These are phyloP conservation scores for Amphibalanus amphitrite DNA, from an alignment of 1,140 invertebrate species.

Conservation along the genomic window DNA sequence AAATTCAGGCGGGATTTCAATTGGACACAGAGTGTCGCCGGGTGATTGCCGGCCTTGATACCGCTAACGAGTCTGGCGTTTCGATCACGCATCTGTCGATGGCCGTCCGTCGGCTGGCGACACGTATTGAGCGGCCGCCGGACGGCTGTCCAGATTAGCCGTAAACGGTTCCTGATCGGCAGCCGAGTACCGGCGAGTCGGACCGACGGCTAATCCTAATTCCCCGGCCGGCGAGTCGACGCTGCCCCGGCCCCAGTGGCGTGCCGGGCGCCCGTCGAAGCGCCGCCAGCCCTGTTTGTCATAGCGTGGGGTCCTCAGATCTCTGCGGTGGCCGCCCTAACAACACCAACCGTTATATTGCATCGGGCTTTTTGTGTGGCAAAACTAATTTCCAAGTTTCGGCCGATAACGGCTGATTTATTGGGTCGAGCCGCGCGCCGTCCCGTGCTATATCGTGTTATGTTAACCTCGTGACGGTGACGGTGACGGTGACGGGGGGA, in stretches of 20 bases:
- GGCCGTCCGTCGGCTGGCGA: too few species aligned
- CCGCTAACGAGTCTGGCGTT: too few species aligned
- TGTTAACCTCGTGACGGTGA: neutral
- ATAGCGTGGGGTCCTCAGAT: neutral
- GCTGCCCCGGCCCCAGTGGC: neutral
- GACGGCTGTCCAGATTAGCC: too few species aligned
- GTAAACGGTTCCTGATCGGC: too few species aligned
- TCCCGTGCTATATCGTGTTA: neutral
- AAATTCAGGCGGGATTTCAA: too few species aligned
- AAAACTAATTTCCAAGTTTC: neutral
- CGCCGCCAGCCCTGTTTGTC: neutral
- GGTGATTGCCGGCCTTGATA: too few species aligned
- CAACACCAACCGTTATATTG: neutral
- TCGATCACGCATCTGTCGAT: too few species aligned
- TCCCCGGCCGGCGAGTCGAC: too few species aligned
- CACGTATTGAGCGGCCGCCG: too few species aligned
- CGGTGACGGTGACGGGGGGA: neutral
- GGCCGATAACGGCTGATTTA: neutral
- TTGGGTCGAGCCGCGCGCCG: neutral
- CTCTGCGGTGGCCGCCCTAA: neutral
- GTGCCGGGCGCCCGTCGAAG: neutral
- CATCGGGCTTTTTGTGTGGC: neutral
- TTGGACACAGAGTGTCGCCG: too few species aligned
- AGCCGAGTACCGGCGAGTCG: too few species aligned
- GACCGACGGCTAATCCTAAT: too few species aligned